These are phyloP conservation scores for Phortica okadai DNA, from an alignment of 2,888 invertebrate genomes.

Conservation along the genomic window DNA sequence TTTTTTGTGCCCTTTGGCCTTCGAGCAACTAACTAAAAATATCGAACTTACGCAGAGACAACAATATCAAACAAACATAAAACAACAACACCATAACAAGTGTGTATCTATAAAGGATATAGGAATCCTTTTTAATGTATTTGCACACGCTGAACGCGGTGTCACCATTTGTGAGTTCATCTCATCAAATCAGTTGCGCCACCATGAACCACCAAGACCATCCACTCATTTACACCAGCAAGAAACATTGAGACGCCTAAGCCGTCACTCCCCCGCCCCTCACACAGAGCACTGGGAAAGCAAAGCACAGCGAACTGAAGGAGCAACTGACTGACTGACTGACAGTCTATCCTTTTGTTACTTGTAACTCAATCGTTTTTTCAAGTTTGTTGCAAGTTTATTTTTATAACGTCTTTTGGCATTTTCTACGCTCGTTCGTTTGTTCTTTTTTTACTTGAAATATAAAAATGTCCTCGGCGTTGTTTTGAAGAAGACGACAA, in stretches of 20 bases:
- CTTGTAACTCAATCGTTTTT: background rate
- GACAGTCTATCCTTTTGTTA: background rate
- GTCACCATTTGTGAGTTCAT: background rate
- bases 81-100: background rate
- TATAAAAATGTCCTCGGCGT: background rate
- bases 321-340: background rate
- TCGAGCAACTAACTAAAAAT: background rate
- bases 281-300: no score
- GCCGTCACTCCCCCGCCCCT: no score
- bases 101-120: background rate
- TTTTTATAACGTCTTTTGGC: background rate
- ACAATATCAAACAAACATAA: background rate
- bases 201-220: background rate
- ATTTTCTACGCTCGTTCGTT: background rate
- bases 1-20: background rate
- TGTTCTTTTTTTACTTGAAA: background rate
- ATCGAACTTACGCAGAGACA: background rate
- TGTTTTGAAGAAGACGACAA: background rate
- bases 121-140: background rate
- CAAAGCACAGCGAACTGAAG: background rate
- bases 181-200: background rate
- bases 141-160: no score
- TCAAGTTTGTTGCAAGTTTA: constrained; percentile 3
- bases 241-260: background rate
- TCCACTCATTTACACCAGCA: background rate